Percentiles rank a stretch among this genome's conserved stretches.
Evolutionary conservation across 2,888 invertebrate genomes (phyloP).

Genomic region (Asteroscopus sphinx): DNA sequence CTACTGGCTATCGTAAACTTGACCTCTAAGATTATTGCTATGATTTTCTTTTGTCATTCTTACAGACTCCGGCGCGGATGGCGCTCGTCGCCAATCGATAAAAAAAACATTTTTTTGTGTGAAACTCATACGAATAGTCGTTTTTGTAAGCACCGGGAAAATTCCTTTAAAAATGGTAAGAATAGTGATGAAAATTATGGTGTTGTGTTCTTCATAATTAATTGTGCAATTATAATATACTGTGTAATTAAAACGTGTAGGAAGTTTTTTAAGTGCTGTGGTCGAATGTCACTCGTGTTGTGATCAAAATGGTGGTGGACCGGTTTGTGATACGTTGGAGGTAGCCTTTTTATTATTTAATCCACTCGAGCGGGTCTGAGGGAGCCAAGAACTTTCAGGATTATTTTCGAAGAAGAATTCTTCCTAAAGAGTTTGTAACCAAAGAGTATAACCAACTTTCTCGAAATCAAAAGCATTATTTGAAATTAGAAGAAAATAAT

Average conservation of each 20-base stretch:
- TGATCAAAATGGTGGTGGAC: slow-evolving; percentile 60
- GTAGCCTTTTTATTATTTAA: slow-evolving; percentile 45
- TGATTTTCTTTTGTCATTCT: slow-evolving; percentile 76
- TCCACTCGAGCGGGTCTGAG: neutral
- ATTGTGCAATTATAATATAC: slow-evolving; percentile 43
- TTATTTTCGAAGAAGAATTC: slow-evolving; percentile 15
- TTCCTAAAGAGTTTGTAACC: slow-evolving; percentile 4
- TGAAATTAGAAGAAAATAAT: slow-evolving; percentile 23
- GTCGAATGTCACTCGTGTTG: slow-evolving; percentile 51
- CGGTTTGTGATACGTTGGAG: slow-evolving; percentile 51
- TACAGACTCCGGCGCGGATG: slow-evolving; percentile 61
- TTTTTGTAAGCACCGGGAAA: slow-evolving; percentile 58
- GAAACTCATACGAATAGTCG: slow-evolving; percentile 58
- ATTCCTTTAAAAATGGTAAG: slow-evolving; percentile 64
- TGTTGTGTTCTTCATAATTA: slow-evolving; percentile 45
- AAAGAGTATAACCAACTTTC: slow-evolving; percentile 7
- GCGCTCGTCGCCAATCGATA: slow-evolving; percentile 65
- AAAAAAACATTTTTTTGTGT: slow-evolving; percentile 60
- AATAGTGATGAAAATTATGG: slow-evolving; percentile 46
- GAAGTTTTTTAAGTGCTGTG: slow-evolving; percentile 59
- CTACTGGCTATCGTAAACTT: slow-evolving; percentile 78
- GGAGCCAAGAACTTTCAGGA: slow-evolving; percentile 20
- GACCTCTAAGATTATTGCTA: slow-evolving; percentile 75
- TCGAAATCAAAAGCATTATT: slow-evolving; percentile 12
- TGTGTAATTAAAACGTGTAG: slow-evolving; percentile 50